Conservation (phyloP, 2,113 vertebrate species). For the Phalacrocorax brasilianus region DNA sequence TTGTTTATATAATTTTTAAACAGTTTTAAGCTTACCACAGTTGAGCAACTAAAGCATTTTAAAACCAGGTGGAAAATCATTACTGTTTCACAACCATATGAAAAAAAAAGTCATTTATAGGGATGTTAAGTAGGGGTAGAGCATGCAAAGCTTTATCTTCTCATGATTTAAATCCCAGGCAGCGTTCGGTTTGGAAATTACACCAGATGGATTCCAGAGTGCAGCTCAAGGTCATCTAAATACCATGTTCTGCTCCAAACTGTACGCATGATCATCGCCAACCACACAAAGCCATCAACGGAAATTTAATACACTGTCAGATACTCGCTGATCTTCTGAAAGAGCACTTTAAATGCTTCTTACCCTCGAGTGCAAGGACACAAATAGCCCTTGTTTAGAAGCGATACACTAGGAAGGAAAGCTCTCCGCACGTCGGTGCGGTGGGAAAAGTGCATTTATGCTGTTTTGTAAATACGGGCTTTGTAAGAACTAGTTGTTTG, state of each 20-base stretch:
- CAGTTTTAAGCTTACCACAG: neutral
- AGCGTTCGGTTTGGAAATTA: neutral
- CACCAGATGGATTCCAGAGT: conserved; percentile 21
- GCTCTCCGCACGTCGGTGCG: rapidly evolving
- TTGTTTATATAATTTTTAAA: neutral
- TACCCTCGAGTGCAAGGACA: neutral
- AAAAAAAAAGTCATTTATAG: neutral
- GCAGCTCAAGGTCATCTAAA: conserved; percentile 47
- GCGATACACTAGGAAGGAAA: neutral
- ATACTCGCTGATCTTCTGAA: neutral
- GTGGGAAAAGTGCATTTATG: neutral
- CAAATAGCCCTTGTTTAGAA: neutral
- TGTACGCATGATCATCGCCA: neutral
- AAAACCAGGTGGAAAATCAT: neutral
- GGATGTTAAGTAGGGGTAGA: neutral
- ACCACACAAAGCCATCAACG: neutral
- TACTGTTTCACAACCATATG: neutral
- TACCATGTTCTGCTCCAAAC: neutral
- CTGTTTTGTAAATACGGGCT: neutral
- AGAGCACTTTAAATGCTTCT: neutral
- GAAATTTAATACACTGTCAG: neutral
- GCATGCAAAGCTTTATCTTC: neutral
- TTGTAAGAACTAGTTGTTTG: rapidly evolving
- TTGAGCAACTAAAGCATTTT: neutral
- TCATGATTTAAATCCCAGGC: conserved; percentile 18